phyloP scores from a whole-genome alignment of 2,888 invertebrate species.

The Tholera decimalis region DNA sequence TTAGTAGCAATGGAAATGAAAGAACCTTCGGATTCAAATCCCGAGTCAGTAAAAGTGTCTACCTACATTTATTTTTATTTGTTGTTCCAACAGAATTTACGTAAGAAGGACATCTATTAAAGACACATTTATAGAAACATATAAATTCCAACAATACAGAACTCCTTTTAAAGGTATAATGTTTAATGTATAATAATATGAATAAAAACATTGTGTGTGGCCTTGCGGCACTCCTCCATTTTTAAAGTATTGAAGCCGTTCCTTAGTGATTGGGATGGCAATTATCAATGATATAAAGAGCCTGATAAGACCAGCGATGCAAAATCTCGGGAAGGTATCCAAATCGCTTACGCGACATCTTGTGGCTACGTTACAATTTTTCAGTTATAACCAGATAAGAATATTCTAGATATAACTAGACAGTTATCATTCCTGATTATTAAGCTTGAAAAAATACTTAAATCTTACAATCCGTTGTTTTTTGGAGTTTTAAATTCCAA shows the following conservation, averaged over 20 bases:
- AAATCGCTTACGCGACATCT: conserved; percentile 25
- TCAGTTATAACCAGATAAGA: conserved; percentile 27
- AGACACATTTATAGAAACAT: conserved; percentile 1
- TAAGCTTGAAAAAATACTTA: not conserved
- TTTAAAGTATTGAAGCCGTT: conserved; percentile 36
- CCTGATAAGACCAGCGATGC: conserved; percentile 39
- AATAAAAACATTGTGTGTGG: conserved; percentile 44
- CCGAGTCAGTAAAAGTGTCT: conserved; percentile 17
- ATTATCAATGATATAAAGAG: conserved; percentile 48
- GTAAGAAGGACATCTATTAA: conserved; percentile 2
- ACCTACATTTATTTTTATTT: conserved; percentile 3
- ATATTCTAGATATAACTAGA: conserved; percentile 17
- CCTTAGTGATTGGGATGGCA: conserved; percentile 37
- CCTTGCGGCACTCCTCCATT: conserved; percentile 46
- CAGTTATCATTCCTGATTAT: not conserved
- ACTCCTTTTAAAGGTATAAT: conserved; percentile 29
- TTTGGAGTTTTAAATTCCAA: not conserved
- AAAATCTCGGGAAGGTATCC: conserved; percentile 48
- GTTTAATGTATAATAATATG: conserved; percentile 12
- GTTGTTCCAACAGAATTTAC: not conserved
- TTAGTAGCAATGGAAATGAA: conserved; percentile 39
- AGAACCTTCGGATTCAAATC: conserved; percentile 22
- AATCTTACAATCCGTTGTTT: conserved; percentile 13
- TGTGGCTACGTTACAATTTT: conserved; percentile 33
- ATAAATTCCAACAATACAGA: conserved; percentile 29